These are phyloP conservation scores for Cordylochernes scorpioides DNA, from an alignment of 2,888 invertebrate species.

Conservation along the genomic window DNA sequence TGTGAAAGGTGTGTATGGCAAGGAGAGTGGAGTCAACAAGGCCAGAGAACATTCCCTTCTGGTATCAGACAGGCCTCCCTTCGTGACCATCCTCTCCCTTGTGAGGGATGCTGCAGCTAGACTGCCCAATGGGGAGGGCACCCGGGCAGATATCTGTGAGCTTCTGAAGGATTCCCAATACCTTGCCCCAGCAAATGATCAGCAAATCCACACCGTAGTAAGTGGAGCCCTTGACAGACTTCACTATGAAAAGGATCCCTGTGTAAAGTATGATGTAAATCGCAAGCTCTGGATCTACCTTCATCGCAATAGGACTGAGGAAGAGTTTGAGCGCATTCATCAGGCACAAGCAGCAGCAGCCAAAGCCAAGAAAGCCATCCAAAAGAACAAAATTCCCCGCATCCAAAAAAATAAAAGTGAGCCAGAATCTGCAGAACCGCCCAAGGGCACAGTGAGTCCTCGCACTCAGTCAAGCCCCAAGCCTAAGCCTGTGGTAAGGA, in stretches of 20 bases:
- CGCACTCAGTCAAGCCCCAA: no score
- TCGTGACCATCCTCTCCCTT: slow-evolving; percentile 62
- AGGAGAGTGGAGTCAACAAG: slow-evolving; percentile 24
- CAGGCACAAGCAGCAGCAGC: slow-evolving; percentile 24
- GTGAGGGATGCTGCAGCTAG: slow-evolving; percentile 81
- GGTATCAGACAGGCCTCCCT: slow-evolving; percentile 53
- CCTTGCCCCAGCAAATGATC: slow-evolving; percentile 25
- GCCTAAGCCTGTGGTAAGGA: no score
- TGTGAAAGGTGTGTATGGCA: slow-evolving; percentile 44
- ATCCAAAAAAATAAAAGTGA: slow-evolving; percentile 21
- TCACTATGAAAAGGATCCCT: slow-evolving; percentile 68
- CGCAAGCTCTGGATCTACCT: slow-evolving; percentile 86
- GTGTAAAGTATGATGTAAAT: slow-evolving; percentile 70
- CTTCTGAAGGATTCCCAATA: slow-evolving; percentile 49
- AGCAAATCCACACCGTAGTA: slow-evolving; percentile 44
- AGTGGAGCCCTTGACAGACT: slow-evolving; percentile 69
- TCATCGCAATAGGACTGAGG: slow-evolving; percentile 39
- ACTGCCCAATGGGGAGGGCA: slow-evolving; percentile 78
- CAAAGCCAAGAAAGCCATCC: slow-evolving; percentile 20
- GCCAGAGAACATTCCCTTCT: slow-evolving; percentile 61
- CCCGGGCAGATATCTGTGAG: slow-evolving; percentile 65
- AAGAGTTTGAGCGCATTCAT: slow-evolving; percentile 29
- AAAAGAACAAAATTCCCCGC: slow-evolving; percentile 14
- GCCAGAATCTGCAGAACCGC: slow-evolving; percentile 9
- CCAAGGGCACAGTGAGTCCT: slow-evolving; percentile 8